These are phyloP conservation scores for Indri indri DNA, from an alignment of 2,113 vertebrate genomes.

Conservation along the genomic window DNA sequence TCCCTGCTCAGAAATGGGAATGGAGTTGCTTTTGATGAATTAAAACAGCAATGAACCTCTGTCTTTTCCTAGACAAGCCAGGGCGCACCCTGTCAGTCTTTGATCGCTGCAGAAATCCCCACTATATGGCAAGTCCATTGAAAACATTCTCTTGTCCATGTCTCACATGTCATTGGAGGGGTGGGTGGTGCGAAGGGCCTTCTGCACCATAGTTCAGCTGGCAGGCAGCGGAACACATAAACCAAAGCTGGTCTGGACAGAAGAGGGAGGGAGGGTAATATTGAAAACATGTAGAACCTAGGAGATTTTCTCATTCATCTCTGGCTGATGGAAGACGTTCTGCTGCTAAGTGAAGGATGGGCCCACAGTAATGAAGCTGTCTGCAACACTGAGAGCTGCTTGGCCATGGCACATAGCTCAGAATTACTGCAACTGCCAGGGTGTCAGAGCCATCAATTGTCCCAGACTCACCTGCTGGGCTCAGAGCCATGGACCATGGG, in stretches of 20 bases:
- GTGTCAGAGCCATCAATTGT: slow-evolving; percentile 80
- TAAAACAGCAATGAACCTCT: neutral
- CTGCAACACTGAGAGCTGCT: slow-evolving; percentile 63
- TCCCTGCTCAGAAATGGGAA: neutral
- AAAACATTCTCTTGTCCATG: neutral
- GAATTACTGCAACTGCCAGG: slow-evolving; percentile 76
- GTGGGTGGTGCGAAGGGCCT: neutral
- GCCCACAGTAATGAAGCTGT: slow-evolving; percentile 83
- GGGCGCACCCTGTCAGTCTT: neutral
- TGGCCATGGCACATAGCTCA: slow-evolving; percentile 76
- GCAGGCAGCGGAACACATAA: slow-evolving; percentile 38
- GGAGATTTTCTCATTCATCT: slow-evolving; percentile 73
- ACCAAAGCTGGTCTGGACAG: slow-evolving; percentile 50
- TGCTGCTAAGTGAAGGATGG: slow-evolving; percentile 78
- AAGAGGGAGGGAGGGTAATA: slow-evolving; percentile 73
- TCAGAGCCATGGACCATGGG: slow-evolving; percentile 20
- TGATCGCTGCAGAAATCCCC: neutral
- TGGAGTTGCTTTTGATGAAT: neutral
- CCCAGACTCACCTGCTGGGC: slow-evolving; percentile 69
- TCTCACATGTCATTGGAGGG: neutral
- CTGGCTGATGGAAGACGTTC: slow-evolving; percentile 76
- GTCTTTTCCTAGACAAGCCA: neutral
- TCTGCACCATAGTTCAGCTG: slow-evolving; percentile 15
- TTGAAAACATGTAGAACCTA: slow-evolving; percentile 60
- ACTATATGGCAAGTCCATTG: neutral